These are phyloP conservation scores for Myanophis thanlyinensis DNA, from an alignment of 2,113 vertebrate genomes.

Conservation along the genomic window DNA sequence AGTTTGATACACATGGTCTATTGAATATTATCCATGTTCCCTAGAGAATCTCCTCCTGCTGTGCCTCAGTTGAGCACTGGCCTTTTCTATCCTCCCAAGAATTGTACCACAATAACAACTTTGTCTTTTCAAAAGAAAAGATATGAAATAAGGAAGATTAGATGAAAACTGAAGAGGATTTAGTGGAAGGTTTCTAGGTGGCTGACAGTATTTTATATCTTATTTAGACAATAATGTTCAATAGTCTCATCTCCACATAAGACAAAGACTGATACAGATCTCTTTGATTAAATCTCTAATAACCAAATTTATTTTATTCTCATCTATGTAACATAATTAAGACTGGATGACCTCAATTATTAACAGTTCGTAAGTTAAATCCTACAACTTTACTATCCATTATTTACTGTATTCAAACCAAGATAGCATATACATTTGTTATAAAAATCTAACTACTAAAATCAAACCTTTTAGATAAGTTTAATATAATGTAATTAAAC, in stretches of 20 bases:
- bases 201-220: neutral
- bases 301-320: too few relatives aligned
- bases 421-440: neutral
- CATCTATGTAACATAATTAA: neutral
- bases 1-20: too few relatives aligned
- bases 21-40: neutral
- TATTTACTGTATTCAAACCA: neutral
- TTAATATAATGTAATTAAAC: neutral
- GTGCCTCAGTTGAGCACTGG: neutral
- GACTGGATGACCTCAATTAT: neutral
- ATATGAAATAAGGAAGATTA: neutral
- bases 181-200: neutral
- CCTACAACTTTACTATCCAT: neutral
- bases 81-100: neutral
- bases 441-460: neutral
- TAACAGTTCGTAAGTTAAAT: neutral
- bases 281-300: too few relatives aligned
- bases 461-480: neutral
- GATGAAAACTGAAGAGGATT: neutral
- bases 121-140: neutral
- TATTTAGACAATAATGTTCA: too few relatives aligned
- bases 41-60: neutral
- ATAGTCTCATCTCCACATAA: too few relatives aligned
- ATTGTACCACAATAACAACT: neutral
- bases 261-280: too few relatives aligned